These are phyloP conservation scores for Ornithoptera priamus DNA, from an alignment of 2,888 invertebrate species.

Conservation along the genomic window DNA sequence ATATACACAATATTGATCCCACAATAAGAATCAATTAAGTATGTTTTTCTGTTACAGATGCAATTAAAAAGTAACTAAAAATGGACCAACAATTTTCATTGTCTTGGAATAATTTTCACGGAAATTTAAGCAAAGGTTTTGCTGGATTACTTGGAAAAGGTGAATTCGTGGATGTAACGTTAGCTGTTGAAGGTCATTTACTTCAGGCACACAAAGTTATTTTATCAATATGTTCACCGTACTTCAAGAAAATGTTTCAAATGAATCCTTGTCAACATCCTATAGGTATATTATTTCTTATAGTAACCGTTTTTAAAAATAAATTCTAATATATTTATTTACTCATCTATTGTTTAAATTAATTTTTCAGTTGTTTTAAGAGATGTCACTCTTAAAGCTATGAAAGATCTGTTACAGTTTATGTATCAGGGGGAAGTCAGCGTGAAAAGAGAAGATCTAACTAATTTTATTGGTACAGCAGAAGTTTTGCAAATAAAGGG, in stretches of 20 bases:
- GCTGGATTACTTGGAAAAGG: constrained; percentile 80
- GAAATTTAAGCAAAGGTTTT: constrained; percentile 84
- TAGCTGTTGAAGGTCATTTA: constrained; percentile 83
- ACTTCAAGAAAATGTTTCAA: constrained; percentile 85
- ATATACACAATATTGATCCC: background rate
- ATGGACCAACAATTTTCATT: constrained; percentile 85
- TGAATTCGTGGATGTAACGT: constrained; percentile 81
- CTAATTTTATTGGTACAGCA: constrained; percentile 85
- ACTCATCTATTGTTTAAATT: background rate
- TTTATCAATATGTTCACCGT: constrained; percentile 85
- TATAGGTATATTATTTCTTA: constrained; percentile 65
- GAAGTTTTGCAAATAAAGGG: constrained; percentile 88
- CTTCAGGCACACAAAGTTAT: constrained; percentile 86
- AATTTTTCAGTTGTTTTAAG: constrained; percentile 82
- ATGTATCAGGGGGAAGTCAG: constrained; percentile 90
- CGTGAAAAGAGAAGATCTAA: constrained; percentile 85
- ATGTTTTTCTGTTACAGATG: constrained; percentile 49
- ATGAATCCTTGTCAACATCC: constrained; percentile 84
- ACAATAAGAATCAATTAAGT: constrained; percentile 40
- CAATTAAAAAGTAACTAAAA: constrained; percentile 60
- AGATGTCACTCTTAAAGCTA: constrained; percentile 85
- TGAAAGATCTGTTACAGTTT: constrained; percentile 86
- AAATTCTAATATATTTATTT: background rate
- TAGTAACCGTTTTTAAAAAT: background rate
- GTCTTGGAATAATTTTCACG: constrained; percentile 87